Evolutionary conservation across 2,888 invertebrate genomes (phyloP).

Genomic region (Bombyx huttoni): DNA sequence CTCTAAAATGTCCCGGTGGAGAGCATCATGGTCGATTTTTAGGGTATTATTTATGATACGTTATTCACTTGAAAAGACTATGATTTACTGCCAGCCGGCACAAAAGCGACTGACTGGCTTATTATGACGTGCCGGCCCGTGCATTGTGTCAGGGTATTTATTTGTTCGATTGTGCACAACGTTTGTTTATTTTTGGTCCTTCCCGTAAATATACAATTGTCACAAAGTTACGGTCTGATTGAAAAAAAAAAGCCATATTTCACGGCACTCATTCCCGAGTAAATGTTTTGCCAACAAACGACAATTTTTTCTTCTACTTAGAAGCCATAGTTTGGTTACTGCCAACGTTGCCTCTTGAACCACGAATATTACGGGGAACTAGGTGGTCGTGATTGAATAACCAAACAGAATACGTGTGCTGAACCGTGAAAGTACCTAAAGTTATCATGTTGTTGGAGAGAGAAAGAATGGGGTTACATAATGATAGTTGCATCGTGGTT

Average conservation of each 20-base stretch:
- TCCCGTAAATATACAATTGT: slow-evolving; percentile 63
- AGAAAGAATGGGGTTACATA: slow-evolving; percentile 55
- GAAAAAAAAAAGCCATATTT: slow-evolving; percentile 51
- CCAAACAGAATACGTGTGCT: slow-evolving; percentile 25
- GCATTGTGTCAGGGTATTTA: slow-evolving; percentile 65
- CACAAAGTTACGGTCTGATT: slow-evolving; percentile 47
- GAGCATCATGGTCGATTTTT: slow-evolving; percentile 50
- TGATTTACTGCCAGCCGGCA: slow-evolving; percentile 61
- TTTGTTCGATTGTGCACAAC: slow-evolving; percentile 53
- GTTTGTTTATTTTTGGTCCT: slow-evolving; percentile 69
- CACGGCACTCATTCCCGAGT: slow-evolving; percentile 41
- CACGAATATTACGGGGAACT: background rate
- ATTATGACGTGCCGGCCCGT: slow-evolving; percentile 66
- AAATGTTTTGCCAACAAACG: slow-evolving; percentile 38
- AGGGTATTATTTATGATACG: slow-evolving; percentile 63
- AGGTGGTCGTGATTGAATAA: slow-evolving; percentile 11
- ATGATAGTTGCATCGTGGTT: slow-evolving; percentile 55
- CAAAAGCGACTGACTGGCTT: slow-evolving; percentile 64
- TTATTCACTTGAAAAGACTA: slow-evolving; percentile 66
- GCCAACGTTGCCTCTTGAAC: background rate
- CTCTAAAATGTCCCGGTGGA: slow-evolving; percentile 47
- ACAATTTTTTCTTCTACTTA: slow-evolving; percentile 9
- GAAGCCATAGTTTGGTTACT: background rate
- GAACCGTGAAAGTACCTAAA: slow-evolving; percentile 38
- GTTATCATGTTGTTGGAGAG: slow-evolving; percentile 52